phyloP scores from a whole-genome alignment of 2,797 vertebrate genomes.

The Chromobotia macracanthus region DNA sequence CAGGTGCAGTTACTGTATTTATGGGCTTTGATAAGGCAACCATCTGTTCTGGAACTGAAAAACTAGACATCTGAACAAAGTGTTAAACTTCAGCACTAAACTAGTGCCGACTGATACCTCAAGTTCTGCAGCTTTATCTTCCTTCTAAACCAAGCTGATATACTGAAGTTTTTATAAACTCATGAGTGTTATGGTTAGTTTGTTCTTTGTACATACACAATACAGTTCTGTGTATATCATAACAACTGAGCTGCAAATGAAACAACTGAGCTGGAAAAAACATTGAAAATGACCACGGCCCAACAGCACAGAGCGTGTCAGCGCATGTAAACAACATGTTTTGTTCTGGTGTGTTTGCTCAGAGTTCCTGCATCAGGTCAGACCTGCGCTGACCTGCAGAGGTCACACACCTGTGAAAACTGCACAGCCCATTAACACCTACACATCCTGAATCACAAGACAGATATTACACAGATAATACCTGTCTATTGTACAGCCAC shows the following conservation, averaged over 20 bases:
- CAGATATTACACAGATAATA: conserved; percentile 10
- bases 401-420: conserved; percentile 3
- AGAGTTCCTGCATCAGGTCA: neutral
- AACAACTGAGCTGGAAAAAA: neutral
- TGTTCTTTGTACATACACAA: too few relatives aligned
- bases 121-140: conserved; percentile 19
- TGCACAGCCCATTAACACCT: conserved; percentile 2
- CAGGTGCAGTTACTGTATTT: too few relatives aligned
- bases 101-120: too few relatives aligned
- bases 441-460: conserved; percentile 12
- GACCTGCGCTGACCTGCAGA: neutral
- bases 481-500: neutral
- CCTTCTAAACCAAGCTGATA: conserved; percentile 58
- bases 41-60: too few relatives aligned
- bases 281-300: neutral
- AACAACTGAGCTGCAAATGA: too few relatives aligned
- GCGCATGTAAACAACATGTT: conserved; percentile 13
- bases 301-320: neutral
- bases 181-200: too few relatives aligned
- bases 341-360: neutral
- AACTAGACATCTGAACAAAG: too few relatives aligned
- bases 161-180: too few relatives aligned
- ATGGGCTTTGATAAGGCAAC: too few relatives aligned
- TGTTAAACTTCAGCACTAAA: too few relatives aligned
- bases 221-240: too few relatives aligned